Evolutionary conservation across 2,113 vertebrate genomes (phyloP).

Genomic region (Acanthochromis polyacanthus): DNA sequence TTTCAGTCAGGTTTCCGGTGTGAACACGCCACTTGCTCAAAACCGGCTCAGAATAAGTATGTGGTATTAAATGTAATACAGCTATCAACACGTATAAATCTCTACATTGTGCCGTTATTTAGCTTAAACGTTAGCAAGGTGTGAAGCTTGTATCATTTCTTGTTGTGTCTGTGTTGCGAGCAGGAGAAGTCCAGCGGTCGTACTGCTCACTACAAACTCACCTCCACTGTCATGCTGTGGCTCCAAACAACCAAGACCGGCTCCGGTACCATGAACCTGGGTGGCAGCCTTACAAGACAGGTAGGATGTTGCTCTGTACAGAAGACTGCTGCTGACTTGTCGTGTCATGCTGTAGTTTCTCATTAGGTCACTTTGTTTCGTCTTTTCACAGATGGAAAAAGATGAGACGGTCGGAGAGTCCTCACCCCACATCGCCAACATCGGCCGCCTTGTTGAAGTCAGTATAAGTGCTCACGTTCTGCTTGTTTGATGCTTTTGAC

Average conservation of each 20-base stretch:
- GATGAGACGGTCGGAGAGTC: constrained; percentile 96
- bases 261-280: constrained; percentile 98
- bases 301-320: constrained; percentile 67
- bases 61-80: no score
- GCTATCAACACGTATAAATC: no score
- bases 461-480: constrained; percentile 50
- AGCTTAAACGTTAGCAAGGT: no score
- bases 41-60: no score
- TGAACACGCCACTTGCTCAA: no score
- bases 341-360: rapidly evolving
- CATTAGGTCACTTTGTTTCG: background rate
- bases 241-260: constrained; percentile 98
- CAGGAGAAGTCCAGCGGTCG: constrained; percentile 99
- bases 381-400: constrained; percentile 92
- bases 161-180: constrained; percentile 11
- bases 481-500: background rate
- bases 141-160: background rate
- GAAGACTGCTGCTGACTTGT: background rate
- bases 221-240: constrained; percentile 99
- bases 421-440: constrained; percentile 98
- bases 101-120: no score
- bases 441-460: constrained; percentile 98
- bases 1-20: background rate
- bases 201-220: constrained; percentile 98
- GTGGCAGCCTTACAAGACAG: constrained; percentile 98